A percentile compares a stretch with the other conserved stretches of the same genome.
These are phyloP conservation scores for Danio albolineatus DNA, from an alignment of 2,797 vertebrate species.

Conservation along the genomic window DNA sequence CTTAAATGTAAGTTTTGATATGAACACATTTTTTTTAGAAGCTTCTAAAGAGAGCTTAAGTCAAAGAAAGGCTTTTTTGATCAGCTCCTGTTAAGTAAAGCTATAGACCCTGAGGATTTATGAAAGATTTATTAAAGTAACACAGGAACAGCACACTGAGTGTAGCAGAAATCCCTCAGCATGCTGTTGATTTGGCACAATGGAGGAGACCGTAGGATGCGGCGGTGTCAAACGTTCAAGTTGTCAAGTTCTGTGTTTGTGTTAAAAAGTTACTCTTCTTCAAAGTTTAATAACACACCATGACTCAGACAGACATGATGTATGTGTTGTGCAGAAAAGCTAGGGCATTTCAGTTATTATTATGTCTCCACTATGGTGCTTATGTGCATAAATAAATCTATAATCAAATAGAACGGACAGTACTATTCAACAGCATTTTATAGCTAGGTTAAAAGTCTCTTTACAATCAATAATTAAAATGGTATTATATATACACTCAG, in stretches of 20 bases:
- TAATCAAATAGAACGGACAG: neutral
- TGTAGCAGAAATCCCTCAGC: conserved; percentile 34
- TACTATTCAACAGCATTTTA: neutral
- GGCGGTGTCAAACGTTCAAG: conserved; percentile 33
- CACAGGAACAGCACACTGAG: conserved; percentile 32
- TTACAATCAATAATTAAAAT: no score
- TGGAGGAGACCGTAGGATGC: conserved; percentile 34
- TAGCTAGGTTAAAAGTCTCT: no score
- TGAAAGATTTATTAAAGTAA: conserved; percentile 30
- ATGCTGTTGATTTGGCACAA: conserved; percentile 49
- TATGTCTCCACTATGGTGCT: conserved; percentile 9
- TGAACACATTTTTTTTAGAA: neutral
- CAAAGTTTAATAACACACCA: conserved; percentile 33
- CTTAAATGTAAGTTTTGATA: neutral
- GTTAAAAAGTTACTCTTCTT: conserved; percentile 26
- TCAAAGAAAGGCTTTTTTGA: neutral
- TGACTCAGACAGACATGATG: conserved; percentile 19
- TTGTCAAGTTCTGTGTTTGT: conserved; percentile 26
- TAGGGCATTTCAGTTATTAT: neutral
- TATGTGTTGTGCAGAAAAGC: conserved; percentile 3
- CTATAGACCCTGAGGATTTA: conserved; percentile 32
- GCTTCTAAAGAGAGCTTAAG: neutral
- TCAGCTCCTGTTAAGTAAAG: conserved; percentile 12
- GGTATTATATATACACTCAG: no score
- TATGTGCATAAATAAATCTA: neutral